A percentile compares a stretch with the other conserved stretches of the same genome.
phyloP scores from a whole-genome alignment of 2,113 vertebrate species.

The Semnopithecus entellus region DNA sequence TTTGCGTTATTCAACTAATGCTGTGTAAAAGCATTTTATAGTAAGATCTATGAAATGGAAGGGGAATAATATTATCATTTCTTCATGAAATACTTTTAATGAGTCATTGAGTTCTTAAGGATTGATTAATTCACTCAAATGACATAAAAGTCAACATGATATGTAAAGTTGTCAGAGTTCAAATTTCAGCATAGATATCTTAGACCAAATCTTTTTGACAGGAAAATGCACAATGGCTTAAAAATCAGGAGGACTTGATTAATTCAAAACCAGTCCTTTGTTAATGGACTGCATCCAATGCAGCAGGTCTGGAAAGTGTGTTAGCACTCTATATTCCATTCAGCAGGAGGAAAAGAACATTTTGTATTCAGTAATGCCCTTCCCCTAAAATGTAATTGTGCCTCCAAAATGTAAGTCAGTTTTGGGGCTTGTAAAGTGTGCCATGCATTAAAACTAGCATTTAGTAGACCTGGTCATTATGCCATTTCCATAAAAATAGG shows the following conservation, averaged over 20 bases:
- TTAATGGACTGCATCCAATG: constrained; percentile 39
- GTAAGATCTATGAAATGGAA: background rate
- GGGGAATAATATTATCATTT: no score
- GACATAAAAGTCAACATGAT: background rate
- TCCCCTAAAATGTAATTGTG: background rate
- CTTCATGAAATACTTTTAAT: background rate
- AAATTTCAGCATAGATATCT: background rate
- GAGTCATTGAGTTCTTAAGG: background rate
- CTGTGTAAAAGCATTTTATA: background rate
- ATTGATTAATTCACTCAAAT: fast-evolving
- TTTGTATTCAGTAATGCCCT: background rate
- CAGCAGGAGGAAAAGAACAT: background rate
- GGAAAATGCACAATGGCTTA: background rate
- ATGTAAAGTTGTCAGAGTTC: background rate
- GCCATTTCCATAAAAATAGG: background rate
- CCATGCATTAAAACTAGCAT: background rate
- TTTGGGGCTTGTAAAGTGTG: background rate
- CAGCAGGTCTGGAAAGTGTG: background rate
- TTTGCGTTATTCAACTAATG: background rate
- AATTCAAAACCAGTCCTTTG: background rate
- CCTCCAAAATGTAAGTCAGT: background rate
- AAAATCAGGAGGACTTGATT: background rate
- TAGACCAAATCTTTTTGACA: background rate
- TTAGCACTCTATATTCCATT: no score
- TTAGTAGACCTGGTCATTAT: background rate